Conservation (phyloP, 1,140 invertebrate species). For the Anagrus nilaparvatae region DNA sequence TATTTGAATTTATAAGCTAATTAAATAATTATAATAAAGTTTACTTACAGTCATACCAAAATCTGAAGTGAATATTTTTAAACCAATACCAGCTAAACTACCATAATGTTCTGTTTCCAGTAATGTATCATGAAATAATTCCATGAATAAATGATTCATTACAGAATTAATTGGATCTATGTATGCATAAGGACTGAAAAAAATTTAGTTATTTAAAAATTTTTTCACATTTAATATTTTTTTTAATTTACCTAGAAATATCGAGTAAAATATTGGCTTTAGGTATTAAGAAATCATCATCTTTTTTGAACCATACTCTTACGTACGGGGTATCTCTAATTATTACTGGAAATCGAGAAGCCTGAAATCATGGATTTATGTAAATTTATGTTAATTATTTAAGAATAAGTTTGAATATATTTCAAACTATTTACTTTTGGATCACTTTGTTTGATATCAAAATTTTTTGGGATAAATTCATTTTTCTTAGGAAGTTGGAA, state of each 20-base stretch:
- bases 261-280: constrained; percentile 75
- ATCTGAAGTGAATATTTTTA: constrained; percentile 63
- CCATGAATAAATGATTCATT: constrained; percentile 72
- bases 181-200: constrained; percentile 71
- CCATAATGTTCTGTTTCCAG: constrained; percentile 90
- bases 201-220: constrained; percentile 20
- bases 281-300: constrained; percentile 82
- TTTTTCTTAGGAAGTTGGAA: constrained; percentile 72
- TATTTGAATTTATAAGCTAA: constrained; percentile 7
- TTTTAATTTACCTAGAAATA: constrained; percentile 55
- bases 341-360: constrained; percentile 55
- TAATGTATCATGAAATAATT: constrained; percentile 75
- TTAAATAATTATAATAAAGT: constrained; percentile 5
- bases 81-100: constrained; percentile 75
- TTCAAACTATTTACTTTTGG: constrained; percentile 16
- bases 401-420: too few relatives aligned
- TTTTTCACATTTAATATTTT: background rate
- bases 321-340: constrained; percentile 68
- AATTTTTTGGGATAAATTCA: constrained; percentile 82
- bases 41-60: constrained; percentile 71
- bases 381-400: too few relatives aligned
- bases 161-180: constrained; percentile 74
- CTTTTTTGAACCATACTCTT: constrained; percentile 89
- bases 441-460: constrained; percentile 56
- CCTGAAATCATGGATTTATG: constrained; percentile 26